phyloP scores from a whole-genome alignment of 2,113 vertebrate genomes.

The Limnothrissa miodon region DNA sequence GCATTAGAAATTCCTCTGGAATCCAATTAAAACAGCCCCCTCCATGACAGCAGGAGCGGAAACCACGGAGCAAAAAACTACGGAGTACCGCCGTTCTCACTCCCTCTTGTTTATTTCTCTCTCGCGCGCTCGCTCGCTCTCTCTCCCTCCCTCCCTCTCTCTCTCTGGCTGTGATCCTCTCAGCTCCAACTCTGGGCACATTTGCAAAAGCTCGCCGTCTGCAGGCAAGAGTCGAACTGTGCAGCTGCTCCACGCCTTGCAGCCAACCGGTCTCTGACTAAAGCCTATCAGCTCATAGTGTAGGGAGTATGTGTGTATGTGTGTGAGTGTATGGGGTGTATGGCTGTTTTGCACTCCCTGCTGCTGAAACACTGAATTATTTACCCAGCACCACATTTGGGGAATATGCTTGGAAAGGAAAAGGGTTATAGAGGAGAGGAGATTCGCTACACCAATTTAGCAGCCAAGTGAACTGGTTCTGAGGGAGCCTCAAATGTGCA shows the following conservation, averaged over 20 bases:
- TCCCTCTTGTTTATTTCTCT: constrained; percentile 33
- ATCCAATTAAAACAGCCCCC: constrained; percentile 39
- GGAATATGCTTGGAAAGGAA: constrained; percentile 11
- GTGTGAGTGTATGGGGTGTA: constrained; percentile 30
- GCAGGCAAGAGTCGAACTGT: constrained; percentile 39
- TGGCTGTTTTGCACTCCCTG: constrained; percentile 35
- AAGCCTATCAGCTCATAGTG: constrained; percentile 43
- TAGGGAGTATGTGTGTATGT: constrained; percentile 36
- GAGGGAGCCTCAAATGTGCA: background rate
- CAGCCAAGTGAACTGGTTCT: background rate
- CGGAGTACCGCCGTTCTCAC: constrained; percentile 23
- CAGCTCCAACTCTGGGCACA: background rate
- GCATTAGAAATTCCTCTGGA: constrained; percentile 38
- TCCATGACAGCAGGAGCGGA: constrained; percentile 14
- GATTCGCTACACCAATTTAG: background rate
- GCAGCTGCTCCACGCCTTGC: constrained; percentile 40
- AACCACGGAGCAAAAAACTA: background rate
- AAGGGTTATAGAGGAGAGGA: background rate
- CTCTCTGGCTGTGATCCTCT: background rate
- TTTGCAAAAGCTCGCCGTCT: constrained; percentile 18
- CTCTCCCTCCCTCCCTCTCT: constrained; percentile 33
- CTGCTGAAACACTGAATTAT: constrained; percentile 32
- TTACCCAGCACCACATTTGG: constrained; percentile 22
- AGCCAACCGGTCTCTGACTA: constrained; percentile 44
- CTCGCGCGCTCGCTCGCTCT: constrained; percentile 23